These are phyloP conservation scores for Euproctis similis DNA, from an alignment of 2,888 invertebrate species.

Conservation along the genomic window DNA sequence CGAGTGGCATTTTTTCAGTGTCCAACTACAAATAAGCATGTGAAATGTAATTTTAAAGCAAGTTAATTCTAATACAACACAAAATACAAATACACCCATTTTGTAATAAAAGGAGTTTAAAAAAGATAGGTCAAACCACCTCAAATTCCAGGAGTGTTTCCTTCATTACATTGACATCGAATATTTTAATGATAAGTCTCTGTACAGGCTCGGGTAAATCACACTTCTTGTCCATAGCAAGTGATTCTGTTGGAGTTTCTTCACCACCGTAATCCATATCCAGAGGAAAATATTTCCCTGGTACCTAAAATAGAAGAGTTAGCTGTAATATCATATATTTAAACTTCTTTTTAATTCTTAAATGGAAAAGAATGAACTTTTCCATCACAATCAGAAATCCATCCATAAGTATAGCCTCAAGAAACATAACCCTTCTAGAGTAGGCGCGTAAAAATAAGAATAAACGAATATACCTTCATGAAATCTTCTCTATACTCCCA, in stretches of 20 bases:
- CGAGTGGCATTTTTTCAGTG: conserved; percentile 98
- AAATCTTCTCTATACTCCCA: conserved; percentile 82
- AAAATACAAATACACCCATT: not conserved
- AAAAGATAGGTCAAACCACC: conserved; percentile 62
- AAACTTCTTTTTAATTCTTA: too few relatives aligned
- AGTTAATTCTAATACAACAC: not conserved
- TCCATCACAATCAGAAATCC: too few relatives aligned
- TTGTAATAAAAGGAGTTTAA: not conserved
- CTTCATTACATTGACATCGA: conserved; percentile 95
- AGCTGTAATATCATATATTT: too few relatives aligned
- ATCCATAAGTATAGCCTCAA: too few relatives aligned
- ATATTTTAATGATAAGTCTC: conserved; percentile 88
- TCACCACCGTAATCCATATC: conserved; percentile 91
- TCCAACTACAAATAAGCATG: conserved; percentile 78
- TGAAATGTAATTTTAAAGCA: not conserved
- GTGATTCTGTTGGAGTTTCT: conserved; percentile 52
- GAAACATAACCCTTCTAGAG: too few relatives aligned
- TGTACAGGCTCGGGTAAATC: conserved; percentile 86
- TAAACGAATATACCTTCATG: conserved; percentile 62
- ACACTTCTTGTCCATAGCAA: conserved; percentile 75
- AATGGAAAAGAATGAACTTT: too few relatives aligned
- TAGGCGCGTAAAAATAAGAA: too few relatives aligned
- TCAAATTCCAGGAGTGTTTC: conserved; percentile 95
- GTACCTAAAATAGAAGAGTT: too few relatives aligned
- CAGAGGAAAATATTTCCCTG: conserved; percentile 87